phyloP scores from a whole-genome alignment of 2,113 vertebrate genomes.

The Sebastes schlegelii region DNA sequence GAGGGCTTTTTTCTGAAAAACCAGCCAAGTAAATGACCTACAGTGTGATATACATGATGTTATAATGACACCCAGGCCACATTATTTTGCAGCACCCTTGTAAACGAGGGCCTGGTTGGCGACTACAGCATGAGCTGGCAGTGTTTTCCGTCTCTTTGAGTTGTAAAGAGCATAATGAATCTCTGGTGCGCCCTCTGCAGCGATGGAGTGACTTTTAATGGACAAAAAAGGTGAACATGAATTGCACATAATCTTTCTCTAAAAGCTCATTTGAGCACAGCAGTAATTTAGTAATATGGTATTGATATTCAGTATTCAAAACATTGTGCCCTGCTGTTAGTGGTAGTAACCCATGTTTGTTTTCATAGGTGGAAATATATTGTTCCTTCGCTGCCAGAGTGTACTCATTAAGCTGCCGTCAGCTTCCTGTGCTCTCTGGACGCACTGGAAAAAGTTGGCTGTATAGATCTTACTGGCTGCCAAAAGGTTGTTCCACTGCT shows the following conservation, averaged over 20 bases:
- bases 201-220: constrained; percentile 14
- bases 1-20: constrained; percentile 35
- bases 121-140: constrained; percentile 66
- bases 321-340: constrained; percentile 47
- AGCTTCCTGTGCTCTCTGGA: constrained; percentile 63
- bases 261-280: constrained; percentile 44
- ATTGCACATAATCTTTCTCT: constrained; percentile 14
- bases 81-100: constrained; percentile 62
- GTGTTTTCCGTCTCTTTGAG: constrained; percentile 61
- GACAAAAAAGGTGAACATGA: constrained; percentile 22
- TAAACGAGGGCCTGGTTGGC: constrained; percentile 58
- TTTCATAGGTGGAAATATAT: constrained; percentile 45
- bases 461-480: constrained; percentile 53
- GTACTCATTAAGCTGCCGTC: constrained; percentile 65
- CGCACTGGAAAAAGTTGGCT: constrained; percentile 58
- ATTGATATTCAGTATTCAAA: constrained; percentile 26
- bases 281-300: constrained; percentile 9
- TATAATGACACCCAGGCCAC: constrained; percentile 56
- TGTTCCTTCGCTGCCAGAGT: constrained; percentile 51
- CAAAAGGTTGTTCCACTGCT: constrained; percentile 55
- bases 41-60: constrained; percentile 28
- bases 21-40: constrained; percentile 25
- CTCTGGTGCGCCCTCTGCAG: constrained; percentile 27
- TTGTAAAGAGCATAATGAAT: constrained; percentile 28
- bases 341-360: constrained; percentile 33